Conservation (phyloP, 2,113 vertebrate species). For the Vanacampus margaritifer region DNA sequence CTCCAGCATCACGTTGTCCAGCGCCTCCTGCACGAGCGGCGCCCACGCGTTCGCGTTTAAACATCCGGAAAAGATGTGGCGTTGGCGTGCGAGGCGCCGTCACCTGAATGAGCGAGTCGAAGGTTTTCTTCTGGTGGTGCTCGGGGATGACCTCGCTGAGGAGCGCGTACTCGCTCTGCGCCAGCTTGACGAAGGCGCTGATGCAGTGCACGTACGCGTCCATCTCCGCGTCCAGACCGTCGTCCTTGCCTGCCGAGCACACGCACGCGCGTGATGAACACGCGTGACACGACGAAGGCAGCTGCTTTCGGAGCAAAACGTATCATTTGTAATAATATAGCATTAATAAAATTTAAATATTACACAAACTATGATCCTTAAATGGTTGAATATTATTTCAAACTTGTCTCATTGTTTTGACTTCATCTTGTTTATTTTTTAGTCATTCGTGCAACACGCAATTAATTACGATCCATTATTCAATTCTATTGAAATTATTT, state of each 20-base stretch:
- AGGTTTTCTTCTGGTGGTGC: constrained; percentile 98
- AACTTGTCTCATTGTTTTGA: neutral
- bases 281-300: too few species aligned
- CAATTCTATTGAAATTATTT: too few species aligned
- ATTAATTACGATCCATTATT: too few species aligned
- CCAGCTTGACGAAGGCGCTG: constrained; percentile 94
- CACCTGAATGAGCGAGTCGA: constrained; percentile 98
- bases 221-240: constrained; percentile 90
- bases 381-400: neutral
- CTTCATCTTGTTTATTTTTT: too few species aligned
- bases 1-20: constrained; percentile 94
- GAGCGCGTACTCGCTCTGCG: constrained; percentile 91
- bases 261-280: neutral
- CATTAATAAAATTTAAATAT: too few species aligned
- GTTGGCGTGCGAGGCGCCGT: neutral
- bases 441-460: too few species aligned
- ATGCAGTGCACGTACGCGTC: constrained; percentile 95
- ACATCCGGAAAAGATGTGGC: neutral
- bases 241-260: constrained; percentile 83
- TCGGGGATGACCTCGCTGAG: constrained; percentile 89
- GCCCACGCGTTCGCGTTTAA: neutral
- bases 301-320: too few species aligned
- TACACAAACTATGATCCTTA: neutral
- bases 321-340: too few species aligned
- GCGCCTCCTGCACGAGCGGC: constrained; percentile 79